These are phyloP conservation scores for Temnothorax nylanderi DNA, from an alignment of 1,140 invertebrate species.

Conservation along the genomic window DNA sequence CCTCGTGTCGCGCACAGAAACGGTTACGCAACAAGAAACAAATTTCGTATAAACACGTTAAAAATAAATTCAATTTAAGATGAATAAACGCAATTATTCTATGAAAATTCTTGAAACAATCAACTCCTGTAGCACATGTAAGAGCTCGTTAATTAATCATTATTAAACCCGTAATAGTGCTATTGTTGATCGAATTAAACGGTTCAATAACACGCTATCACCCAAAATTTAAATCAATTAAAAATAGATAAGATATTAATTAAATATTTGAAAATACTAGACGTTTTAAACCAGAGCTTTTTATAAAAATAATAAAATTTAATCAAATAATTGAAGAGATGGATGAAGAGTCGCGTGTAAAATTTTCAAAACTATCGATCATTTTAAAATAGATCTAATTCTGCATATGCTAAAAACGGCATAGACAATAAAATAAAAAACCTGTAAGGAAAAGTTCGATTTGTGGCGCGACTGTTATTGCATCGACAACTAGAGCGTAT, in stretches of 20 bases:
- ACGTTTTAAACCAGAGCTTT: background rate
- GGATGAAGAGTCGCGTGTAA: background rate
- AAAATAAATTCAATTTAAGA: background rate
- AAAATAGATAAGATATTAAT: constrained; percentile 1
- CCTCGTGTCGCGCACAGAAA: background rate
- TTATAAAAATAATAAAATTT: background rate
- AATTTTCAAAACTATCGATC: background rate
- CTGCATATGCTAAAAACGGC: background rate
- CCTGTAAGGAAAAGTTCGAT: background rate
- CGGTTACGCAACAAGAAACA: constrained; percentile 9
- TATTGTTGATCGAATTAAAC: background rate
- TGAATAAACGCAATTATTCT: background rate
- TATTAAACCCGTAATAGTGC: constrained; percentile 1
- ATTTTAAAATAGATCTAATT: background rate
- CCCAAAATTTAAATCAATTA: background rate
- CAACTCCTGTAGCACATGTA: background rate
- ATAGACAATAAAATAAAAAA: background rate
- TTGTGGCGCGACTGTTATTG: constrained; percentile 12
- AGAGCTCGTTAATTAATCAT: background rate
- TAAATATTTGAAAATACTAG: background rate
- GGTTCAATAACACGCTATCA: background rate
- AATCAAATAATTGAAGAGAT: background rate
- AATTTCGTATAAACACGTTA: background rate
- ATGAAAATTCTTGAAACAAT: constrained; percentile 12
- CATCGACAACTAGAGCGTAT: constrained; percentile 40